Percentiles rank a stretch among this genome's conserved stretches.
Evolutionary conservation across 2,888 invertebrate genomes (phyloP).

Genomic region (Girardia tigrina): DNA sequence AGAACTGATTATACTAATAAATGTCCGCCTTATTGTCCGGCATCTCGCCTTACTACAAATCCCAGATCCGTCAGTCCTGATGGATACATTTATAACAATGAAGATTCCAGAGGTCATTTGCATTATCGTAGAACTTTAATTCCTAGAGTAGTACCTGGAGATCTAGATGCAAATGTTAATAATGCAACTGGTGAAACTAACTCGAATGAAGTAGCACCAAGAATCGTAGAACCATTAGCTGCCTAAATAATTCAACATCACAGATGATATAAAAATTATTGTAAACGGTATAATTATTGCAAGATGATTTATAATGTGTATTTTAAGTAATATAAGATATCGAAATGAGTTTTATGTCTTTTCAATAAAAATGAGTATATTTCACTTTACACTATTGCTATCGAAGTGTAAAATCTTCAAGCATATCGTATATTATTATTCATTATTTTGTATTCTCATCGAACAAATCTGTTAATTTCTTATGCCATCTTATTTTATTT

Average conservation of each 20-base stretch:
- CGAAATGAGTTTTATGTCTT: no score
- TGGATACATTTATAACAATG: background rate
- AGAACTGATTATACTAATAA: constrained; percentile 38
- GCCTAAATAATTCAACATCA: background rate
- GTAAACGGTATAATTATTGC: no score
- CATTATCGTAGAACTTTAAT: background rate
- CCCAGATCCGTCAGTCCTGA: background rate
- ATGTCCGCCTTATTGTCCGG: constrained; percentile 43
- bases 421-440: no score
- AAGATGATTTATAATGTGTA: no score
- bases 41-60: constrained; percentile 39
- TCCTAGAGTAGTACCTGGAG: background rate
- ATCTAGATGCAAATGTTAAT: background rate
- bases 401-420: no score
- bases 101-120: constrained; percentile 5
- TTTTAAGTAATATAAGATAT: no score
- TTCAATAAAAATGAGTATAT: no score
- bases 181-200: background rate
- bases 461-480: no score
- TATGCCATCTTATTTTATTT: no score
- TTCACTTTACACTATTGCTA: no score
- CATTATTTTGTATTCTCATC: no score
- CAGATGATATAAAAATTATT: no score
- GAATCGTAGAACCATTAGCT: background rate
- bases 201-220: background rate